A percentile compares a stretch with the other conserved stretches of the same genome.
phyloP scores from a whole-genome alignment of 2,113 vertebrate species.

The Lota lota region DNA sequence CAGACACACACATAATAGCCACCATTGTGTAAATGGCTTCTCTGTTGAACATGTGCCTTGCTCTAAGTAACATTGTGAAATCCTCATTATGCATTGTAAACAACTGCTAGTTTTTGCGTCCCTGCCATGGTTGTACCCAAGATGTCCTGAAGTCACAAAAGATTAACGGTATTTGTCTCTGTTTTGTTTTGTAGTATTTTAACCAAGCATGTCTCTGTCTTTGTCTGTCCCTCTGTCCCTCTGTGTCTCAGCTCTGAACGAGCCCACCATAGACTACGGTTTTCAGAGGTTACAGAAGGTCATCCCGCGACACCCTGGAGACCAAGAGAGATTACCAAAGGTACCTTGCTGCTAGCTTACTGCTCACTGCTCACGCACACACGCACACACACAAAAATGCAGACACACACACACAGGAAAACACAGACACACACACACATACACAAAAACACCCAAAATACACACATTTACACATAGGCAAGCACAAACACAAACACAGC shows the following conservation, averaged over 20 bases:
- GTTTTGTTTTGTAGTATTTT: constrained; percentile 12
- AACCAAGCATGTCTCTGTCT: constrained; percentile 4
- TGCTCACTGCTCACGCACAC: constrained; percentile 38
- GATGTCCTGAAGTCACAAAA: background rate
- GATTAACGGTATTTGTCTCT: constrained; percentile 31
- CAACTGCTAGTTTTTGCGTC: constrained; percentile 9
- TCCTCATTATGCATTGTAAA: constrained; percentile 43
- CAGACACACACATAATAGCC: constrained; percentile 44
- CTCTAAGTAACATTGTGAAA: constrained; percentile 56
- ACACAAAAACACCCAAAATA: too few species aligned
- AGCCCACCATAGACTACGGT: constrained; percentile 97
- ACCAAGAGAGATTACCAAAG: constrained; percentile 96
- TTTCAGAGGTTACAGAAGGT: constrained; percentile 98
- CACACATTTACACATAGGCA: too few species aligned
- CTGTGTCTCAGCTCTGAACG: constrained; percentile 83
- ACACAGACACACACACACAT: background rate
- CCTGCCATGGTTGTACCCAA: constrained; percentile 1
- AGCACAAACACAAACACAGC: background rate
- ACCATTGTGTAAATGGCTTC: constrained; percentile 15
- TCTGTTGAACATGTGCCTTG: constrained; percentile 29
- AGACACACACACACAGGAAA: background rate
- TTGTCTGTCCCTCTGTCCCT: constrained; percentile 17
- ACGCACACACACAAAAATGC: constrained; percentile 29
- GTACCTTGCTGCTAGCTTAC: constrained; percentile 60
- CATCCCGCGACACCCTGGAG: constrained; percentile 94